Conservation (phyloP, 2,888 invertebrate genomes). For the Ramazzottius varieornatus region DNA sequence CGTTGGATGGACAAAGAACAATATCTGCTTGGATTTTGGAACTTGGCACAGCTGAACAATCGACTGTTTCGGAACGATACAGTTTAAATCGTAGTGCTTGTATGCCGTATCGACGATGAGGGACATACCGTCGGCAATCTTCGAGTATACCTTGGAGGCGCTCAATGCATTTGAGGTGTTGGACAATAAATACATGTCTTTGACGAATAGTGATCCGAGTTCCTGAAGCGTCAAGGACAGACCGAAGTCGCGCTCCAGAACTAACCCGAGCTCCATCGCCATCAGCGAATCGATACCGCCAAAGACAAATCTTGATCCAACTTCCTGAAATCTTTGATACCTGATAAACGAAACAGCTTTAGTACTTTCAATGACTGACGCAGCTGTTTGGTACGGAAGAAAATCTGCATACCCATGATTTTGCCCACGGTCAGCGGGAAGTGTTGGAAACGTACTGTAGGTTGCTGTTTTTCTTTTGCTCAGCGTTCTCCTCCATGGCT, state of each 20-base stretch:
- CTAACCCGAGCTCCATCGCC: constrained; percentile 81
- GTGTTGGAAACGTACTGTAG: too few relatives aligned
- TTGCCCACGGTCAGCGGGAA: too few relatives aligned
- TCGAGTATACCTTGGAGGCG: constrained; percentile 14
- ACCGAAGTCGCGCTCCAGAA: constrained; percentile 39
- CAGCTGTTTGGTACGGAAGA: too few relatives aligned
- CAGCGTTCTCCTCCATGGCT: too few relatives aligned
- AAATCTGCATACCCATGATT: too few relatives aligned
- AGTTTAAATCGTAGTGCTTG: constrained; percentile 22
- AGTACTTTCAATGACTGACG: too few relatives aligned
- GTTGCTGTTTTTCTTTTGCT: too few relatives aligned
- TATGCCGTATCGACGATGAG: constrained; percentile 12
- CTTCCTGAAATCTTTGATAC: too few relatives aligned
- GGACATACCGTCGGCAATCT: constrained; percentile 15
- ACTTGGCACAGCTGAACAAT: constrained; percentile 33
- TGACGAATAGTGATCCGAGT: constrained; percentile 34
- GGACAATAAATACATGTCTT: background rate
- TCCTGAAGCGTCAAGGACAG: constrained; percentile 66
- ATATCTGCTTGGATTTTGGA: constrained; percentile 18
- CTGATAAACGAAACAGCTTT: too few relatives aligned
- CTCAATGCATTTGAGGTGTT: constrained; percentile 23
- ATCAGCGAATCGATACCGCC: constrained; percentile 96
- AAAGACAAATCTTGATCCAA: too few relatives aligned
- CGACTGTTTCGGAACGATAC: constrained; percentile 46
- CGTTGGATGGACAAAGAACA: constrained; percentile 48